Conservation (phyloP, 2,113 vertebrate genomes). For the Pelusios castaneus region DNA sequence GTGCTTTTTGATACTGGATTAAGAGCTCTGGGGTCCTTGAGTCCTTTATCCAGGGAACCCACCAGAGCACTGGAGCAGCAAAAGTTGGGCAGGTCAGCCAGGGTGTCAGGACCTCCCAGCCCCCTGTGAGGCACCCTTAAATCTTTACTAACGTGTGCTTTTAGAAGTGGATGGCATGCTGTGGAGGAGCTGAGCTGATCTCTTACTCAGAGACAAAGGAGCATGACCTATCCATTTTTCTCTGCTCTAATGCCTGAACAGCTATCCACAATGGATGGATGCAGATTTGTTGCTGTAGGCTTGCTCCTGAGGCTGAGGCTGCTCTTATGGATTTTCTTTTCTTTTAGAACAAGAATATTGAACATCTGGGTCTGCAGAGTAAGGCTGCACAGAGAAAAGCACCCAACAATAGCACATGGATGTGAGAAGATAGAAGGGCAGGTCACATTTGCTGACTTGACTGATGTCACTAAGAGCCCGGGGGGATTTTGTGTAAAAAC, state of each 20-base stretch:
- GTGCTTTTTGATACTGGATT: background rate
- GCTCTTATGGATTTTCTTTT: background rate
- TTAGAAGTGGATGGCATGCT: background rate
- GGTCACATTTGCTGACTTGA: background rate
- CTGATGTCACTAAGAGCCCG: background rate
- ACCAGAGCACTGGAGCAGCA: background rate
- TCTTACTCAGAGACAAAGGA: background rate
- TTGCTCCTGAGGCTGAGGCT: background rate
- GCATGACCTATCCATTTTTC: background rate
- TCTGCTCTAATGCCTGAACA: background rate
- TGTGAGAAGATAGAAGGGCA: background rate
- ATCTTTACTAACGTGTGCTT: background rate
- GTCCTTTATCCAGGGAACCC: background rate
- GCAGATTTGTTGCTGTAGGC: background rate
- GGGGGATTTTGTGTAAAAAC: background rate
- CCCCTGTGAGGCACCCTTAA: background rate
- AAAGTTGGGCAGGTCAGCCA: background rate
- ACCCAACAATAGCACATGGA: background rate
- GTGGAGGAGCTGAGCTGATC: background rate
- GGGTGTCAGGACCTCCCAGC: background rate
- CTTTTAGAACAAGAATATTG: background rate
- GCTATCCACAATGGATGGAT: background rate
- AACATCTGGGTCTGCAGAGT: background rate
- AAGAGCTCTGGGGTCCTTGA: background rate
- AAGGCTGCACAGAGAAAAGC: background rate